Conservation (phyloP, 2,797 vertebrate species). For the Dryobates pubescens region DNA sequence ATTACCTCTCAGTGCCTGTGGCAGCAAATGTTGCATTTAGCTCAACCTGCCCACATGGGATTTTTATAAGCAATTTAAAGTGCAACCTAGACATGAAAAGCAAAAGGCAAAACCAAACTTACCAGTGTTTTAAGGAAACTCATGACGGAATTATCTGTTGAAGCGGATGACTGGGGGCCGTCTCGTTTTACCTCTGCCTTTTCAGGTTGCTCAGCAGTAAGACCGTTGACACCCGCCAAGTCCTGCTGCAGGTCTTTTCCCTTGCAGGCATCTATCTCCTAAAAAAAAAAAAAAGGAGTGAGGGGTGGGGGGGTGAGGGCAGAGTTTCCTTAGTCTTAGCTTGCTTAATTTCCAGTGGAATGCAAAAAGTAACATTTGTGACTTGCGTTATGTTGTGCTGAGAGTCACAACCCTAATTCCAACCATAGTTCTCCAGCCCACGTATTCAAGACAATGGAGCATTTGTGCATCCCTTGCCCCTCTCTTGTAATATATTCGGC, state of each 20-base stretch:
- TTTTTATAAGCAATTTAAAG: background rate
- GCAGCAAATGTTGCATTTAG: background rate
- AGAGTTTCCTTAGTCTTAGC: slow-evolving; percentile 50
- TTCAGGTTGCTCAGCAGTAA: slow-evolving; percentile 36
- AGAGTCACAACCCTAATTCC: slow-evolving; percentile 78
- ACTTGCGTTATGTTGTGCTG: slow-evolving; percentile 58
- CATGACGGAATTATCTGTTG: slow-evolving; percentile 88
- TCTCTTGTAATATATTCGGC: slow-evolving; percentile 51
- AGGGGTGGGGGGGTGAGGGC: background rate
- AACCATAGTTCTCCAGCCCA: slow-evolving; percentile 81
- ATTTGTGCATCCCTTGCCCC: slow-evolving; percentile 55
- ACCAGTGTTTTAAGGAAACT: slow-evolving; percentile 98
- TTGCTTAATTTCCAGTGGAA: slow-evolving; percentile 59
- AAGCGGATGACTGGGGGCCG: slow-evolving; percentile 51
- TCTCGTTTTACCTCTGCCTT: slow-evolving; percentile 47
- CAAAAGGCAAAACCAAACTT: slow-evolving; percentile 70
- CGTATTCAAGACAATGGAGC: slow-evolving; percentile 73
- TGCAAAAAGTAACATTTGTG: slow-evolving; percentile 62
- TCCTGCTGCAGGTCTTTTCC: slow-evolving; percentile 63
- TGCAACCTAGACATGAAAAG: background rate
- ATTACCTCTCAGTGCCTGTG: background rate
- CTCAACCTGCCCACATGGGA: background rate
- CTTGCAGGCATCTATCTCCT: slow-evolving; percentile 83
- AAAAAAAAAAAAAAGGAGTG: slow-evolving; percentile 8
- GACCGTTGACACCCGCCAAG: slow-evolving; percentile 18